phyloP scores from a whole-genome alignment of 2,888 invertebrate genomes.

The Phorcus lineatus region DNA sequence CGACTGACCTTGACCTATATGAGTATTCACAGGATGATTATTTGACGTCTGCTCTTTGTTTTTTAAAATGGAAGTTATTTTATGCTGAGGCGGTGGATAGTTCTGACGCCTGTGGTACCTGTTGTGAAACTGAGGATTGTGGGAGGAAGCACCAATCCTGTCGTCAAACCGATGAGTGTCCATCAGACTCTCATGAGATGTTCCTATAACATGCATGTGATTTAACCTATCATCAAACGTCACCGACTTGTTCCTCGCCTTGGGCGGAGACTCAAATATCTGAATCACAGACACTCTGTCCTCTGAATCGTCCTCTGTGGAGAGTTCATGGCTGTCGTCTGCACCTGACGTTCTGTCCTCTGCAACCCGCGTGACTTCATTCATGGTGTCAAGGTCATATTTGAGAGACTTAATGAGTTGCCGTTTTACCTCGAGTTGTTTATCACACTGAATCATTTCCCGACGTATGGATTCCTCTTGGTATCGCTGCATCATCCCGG shows the following conservation, averaged over 20 bases:
- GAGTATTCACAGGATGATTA: neutral
- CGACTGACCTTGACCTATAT: neutral
- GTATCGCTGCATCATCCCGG: conserved; percentile 63
- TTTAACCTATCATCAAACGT: conserved; percentile 19
- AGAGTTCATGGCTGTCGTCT: neutral
- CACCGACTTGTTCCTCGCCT: conserved; percentile 9
- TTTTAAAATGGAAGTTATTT: conserved; percentile 17
- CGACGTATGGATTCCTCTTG: conserved; percentile 56
- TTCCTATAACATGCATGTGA: conserved; percentile 23
- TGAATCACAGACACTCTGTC: conserved; percentile 10
- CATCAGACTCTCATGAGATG: conserved; percentile 6
- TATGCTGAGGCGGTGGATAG: neutral
- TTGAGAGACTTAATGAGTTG: conserved; percentile 46
- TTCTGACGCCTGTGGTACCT: neutral
- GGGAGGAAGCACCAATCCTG: neutral
- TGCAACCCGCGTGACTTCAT: neutral
- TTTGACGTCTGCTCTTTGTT: neutral
- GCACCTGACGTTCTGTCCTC: neutral
- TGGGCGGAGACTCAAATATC: neutral
- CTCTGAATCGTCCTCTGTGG: conserved; percentile 25
- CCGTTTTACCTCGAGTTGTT: conserved; percentile 43
- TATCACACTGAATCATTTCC: conserved; percentile 56
- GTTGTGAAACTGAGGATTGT: neutral
- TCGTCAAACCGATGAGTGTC: neutral
- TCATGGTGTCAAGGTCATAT: conserved; percentile 38